Evolutionary conservation across 1,140 invertebrate genomes (phyloP).

Genomic region (Brachionus koreanus): DNA sequence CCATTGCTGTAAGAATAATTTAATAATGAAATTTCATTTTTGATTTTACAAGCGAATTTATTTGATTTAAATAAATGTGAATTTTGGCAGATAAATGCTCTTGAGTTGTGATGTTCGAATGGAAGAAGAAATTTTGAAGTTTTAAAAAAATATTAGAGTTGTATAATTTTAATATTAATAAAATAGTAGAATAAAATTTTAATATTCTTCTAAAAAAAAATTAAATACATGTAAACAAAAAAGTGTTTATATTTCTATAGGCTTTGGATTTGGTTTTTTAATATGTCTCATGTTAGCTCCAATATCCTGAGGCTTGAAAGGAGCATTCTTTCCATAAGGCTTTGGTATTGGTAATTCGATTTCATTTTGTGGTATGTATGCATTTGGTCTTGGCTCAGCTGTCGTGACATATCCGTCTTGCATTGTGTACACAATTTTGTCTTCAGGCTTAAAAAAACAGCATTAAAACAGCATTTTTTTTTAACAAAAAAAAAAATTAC

Average conservation of each 20-base stretch:
- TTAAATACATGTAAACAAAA: not conserved
- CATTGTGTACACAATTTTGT: conserved; percentile 55
- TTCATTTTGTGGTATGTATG: conserved; percentile 58
- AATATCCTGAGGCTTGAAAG: conserved; percentile 56
- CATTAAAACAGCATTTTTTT: conserved; percentile 47
- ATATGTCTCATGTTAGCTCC: conserved; percentile 58
- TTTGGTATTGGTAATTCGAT: conserved; percentile 57
- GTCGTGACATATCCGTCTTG: conserved; percentile 55
- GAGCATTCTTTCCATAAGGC: conserved; percentile 57
- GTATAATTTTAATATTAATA: not conserved
- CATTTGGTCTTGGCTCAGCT: conserved; percentile 58
- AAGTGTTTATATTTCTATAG: conserved; percentile 56
- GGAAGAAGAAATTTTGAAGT: too few relatives aligned
- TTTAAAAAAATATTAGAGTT: not conserved
- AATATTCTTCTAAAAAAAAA: conserved; percentile 1
- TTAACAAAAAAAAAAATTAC: not conserved
- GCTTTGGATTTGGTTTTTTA: conserved; percentile 57
- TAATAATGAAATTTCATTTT: too few relatives aligned
- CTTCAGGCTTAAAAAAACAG: conserved; percentile 47
- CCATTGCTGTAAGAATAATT: too few relatives aligned
- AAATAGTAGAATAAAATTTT: not conserved
- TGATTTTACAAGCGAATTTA: too few relatives aligned
- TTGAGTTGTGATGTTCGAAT: too few relatives aligned
- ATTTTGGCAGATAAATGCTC: too few relatives aligned
- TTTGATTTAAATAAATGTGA: too few relatives aligned